Conservation (phyloP, 2,797 vertebrate genomes). For the Echiichthys vipera region DNA sequence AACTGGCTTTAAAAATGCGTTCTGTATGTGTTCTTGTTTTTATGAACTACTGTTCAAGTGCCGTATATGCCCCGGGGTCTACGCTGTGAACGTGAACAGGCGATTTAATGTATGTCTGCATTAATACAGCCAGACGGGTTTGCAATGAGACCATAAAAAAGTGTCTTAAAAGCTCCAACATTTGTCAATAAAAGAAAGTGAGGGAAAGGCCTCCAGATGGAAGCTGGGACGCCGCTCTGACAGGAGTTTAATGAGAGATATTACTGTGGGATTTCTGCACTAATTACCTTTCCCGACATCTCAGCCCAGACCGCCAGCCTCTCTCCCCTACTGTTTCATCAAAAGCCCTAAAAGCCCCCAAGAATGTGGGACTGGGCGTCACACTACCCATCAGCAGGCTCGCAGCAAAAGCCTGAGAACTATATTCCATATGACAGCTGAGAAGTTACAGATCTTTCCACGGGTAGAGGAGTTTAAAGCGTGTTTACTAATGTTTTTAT, state of each 20-base stretch:
- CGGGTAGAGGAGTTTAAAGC: too few species aligned
- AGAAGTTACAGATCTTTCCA: too few species aligned
- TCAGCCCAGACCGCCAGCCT: conserved; percentile 51
- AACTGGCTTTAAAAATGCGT: conserved; percentile 2
- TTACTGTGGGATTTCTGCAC: conserved; percentile 73
- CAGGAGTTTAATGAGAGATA: conserved; percentile 73
- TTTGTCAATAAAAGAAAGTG: conserved; percentile 63
- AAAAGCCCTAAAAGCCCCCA: conserved; percentile 43
- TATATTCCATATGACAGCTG: conserved; percentile 7
- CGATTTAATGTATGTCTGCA: conserved; percentile 22
- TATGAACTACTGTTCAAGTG: conserved; percentile 31
- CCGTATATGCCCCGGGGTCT: not conserved
- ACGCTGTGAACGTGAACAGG: not conserved
- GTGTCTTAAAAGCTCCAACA: conserved; percentile 61
- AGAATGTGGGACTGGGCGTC: conserved; percentile 52
- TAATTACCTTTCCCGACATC: conserved; percentile 69
- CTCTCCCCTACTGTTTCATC: conserved; percentile 58
- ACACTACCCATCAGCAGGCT: conserved; percentile 31
- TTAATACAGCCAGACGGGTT: conserved; percentile 11
- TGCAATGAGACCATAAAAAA: conserved; percentile 28
- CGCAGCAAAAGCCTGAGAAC: conserved; percentile 11
- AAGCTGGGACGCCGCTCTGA: conserved; percentile 38
- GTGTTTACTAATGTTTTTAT: too few species aligned
- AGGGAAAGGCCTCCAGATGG: conserved; percentile 68
- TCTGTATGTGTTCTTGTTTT: conserved; percentile 12